phyloP scores from a whole-genome alignment of 2,888 invertebrate species.

The Phalangium opilio region DNA sequence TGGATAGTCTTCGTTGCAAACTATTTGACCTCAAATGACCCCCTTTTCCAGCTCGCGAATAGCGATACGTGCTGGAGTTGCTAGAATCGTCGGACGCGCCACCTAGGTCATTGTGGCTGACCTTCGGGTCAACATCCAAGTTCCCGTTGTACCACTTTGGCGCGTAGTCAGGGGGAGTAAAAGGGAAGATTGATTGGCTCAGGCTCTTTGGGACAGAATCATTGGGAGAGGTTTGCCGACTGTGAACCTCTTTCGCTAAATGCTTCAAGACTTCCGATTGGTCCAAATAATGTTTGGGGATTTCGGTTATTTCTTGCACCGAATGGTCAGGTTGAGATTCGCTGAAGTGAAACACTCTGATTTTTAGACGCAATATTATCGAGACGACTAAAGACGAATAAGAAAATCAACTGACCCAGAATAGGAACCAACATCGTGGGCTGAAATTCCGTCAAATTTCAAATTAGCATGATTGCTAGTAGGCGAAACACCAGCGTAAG shows the following conservation, averaged over 20 bases:
- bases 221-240: slow-evolving; percentile 3
- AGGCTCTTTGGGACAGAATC: slow-evolving; percentile 1
- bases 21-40: background rate
- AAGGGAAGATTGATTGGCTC: slow-evolving; percentile 23
- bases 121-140: slow-evolving; percentile 6
- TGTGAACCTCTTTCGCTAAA: slow-evolving; percentile 58
- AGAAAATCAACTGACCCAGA: too few species aligned
- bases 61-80: background rate
- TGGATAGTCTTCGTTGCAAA: slow-evolving; percentile 6
- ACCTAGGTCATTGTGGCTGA: background rate
- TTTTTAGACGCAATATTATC: too few species aligned
- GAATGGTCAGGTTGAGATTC: slow-evolving; percentile 33
- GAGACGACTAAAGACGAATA: too few species aligned
- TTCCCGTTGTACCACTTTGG: slow-evolving; percentile 18
- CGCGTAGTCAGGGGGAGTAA: slow-evolving; percentile 29
- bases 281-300: slow-evolving; percentile 66
- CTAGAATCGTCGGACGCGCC: background rate
- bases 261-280: slow-evolving; percentile 71
- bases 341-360: too few species aligned
- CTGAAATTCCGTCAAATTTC: too few species aligned
- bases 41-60: too few species aligned
- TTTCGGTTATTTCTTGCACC: slow-evolving; percentile 57
- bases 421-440: too few species aligned
- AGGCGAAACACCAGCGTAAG: too few species aligned
- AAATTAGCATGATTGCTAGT: too few species aligned